These are phyloP conservation scores for Kryptopterus vitreolus DNA, from an alignment of 2,797 vertebrate genomes.

Conservation along the genomic window DNA sequence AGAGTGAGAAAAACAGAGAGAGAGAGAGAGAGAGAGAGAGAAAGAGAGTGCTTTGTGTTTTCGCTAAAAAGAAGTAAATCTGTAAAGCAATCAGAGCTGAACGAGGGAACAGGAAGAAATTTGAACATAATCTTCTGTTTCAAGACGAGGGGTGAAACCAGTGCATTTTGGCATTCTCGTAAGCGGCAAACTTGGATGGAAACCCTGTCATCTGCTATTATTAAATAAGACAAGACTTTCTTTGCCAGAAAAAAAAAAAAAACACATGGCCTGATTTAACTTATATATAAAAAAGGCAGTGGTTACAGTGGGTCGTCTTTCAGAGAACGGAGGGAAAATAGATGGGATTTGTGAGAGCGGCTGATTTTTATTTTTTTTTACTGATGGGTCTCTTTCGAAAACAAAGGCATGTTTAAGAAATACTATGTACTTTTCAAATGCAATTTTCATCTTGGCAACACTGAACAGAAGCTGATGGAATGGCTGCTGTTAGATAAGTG, in stretches of 20 bases:
- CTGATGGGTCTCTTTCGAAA: not conserved
- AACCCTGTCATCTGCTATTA: not conserved
- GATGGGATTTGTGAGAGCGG: not conserved
- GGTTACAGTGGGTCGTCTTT: not conserved
- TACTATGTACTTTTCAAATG: not conserved
- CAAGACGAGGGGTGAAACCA: not conserved
- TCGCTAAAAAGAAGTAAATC: not conserved
- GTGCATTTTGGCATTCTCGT: not conserved
- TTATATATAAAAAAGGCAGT: not conserved
- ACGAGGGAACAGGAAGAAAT: not conserved
- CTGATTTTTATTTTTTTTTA: not conserved
- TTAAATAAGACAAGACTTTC: not conserved
- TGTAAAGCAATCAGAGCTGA: constrained; percentile 20
- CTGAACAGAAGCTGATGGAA: not conserved
- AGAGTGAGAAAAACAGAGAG: not conserved
- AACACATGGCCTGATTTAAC: not conserved
- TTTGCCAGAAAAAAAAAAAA: not conserved
- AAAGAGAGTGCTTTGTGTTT: not conserved
- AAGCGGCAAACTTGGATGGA: not conserved
- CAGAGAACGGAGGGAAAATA: not conserved
- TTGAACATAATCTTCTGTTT: not conserved
- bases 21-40: not conserved
- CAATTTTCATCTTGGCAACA: not conserved
- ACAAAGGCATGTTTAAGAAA: not conserved
- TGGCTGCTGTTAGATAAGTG: not conserved